These are phyloP conservation scores for Laterallus jamaicensis DNA, from an alignment of 2,113 vertebrate species.

Conservation along the genomic window DNA sequence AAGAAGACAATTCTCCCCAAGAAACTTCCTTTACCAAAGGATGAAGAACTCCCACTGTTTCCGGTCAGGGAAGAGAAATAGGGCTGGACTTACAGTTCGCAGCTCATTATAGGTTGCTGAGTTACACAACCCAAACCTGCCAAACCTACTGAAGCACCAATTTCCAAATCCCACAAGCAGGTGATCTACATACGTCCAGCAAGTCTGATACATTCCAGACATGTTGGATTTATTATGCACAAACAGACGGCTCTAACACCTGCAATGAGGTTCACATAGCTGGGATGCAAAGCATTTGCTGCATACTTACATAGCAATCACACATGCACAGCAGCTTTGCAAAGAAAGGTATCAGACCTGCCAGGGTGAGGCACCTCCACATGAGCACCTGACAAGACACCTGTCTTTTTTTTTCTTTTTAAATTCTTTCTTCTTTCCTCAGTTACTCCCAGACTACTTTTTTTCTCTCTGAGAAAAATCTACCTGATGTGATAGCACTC, in stretches of 20 bases:
- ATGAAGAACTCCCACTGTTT: not conserved
- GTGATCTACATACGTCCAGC: not conserved
- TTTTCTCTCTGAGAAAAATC: not conserved
- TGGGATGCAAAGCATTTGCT: not conserved
- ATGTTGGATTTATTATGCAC: not conserved
- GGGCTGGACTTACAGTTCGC: not conserved
- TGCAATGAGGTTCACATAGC: not conserved
- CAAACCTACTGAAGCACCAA: not conserved
- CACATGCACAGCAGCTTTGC: not conserved
- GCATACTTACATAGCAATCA: not conserved
- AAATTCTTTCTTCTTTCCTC: too few species aligned
- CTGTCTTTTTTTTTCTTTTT: rapidly evolving
- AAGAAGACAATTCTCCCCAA: not conserved
- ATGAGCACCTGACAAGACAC: not conserved
- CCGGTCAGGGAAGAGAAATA: not conserved
- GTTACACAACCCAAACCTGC: not conserved
- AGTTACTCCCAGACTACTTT: too few species aligned
- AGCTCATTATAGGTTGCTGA: not conserved
- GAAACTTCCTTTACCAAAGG: not conserved
- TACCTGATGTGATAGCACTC: not conserved
- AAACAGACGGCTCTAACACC: not conserved
- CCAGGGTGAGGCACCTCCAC: not conserved
- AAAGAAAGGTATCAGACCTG: not conserved
- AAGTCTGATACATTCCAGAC: not conserved
- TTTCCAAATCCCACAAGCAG: not conserved